Base-by-base conservation (phyloP, 2,113 vertebrate species). In the Grus americana region DNA sequence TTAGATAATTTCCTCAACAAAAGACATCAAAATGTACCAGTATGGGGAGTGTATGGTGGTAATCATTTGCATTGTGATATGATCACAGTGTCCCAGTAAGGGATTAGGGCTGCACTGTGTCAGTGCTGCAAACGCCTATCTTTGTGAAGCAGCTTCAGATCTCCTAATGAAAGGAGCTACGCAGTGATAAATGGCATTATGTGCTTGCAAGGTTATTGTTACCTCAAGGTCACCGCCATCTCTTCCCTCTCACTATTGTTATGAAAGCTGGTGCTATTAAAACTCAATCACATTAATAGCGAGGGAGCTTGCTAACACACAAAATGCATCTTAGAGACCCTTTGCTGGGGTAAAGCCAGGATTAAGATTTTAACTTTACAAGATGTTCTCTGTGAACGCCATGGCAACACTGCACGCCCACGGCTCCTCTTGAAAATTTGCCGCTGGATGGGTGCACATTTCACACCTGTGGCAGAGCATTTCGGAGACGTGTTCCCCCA, bases 81-180 rank as follows among this genome's bases (percentile, higher is more conserved):
- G 8, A 94, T 88, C 92, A 75, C 54, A 55, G 57, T 27, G 55
- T 86, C 79, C 86, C 61, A 84, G 76, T 52, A 86, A 94, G 52
- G 90, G 90, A 94, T 96, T 95, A 96, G 63, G 58, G 72, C 68
- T 88, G 80, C 8, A 1, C 52, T 20, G 36, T 59, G 57, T 76
- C 57, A 46, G 73, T 40, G 47, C 52, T 91, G 79, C 52, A 65
- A 88, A 88, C 0, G 27, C 57, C 91, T 94, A 84, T 93, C 92
- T 94, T 92, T 95, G 76, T 84, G 66, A 92, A 74, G 88, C 86
- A 95, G 93, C 88, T 93, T 93, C 86, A 87, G 86, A 89, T 84
- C 75, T 95, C 76, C 91, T 93, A 91, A 95, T 92, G 93, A 95
- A 94, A 93, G 91, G 49, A 92, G 72, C 88, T 83, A 19, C 9